phyloP scores from a whole-genome alignment of 2,888 invertebrate species.

The Agapostemon virescens region DNA sequence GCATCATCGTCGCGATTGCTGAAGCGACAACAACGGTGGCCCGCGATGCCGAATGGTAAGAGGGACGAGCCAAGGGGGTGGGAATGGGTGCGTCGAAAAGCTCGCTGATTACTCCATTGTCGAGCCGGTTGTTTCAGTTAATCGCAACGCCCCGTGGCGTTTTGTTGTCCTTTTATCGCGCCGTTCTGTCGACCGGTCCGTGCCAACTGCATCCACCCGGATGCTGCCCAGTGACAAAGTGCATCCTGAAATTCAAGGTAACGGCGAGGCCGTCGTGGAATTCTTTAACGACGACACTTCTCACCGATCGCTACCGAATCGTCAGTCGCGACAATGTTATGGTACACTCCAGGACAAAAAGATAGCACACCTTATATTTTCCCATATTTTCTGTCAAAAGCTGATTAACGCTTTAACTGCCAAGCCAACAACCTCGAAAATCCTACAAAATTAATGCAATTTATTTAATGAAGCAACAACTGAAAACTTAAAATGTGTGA shows the following conservation, averaged over 20 bases:
- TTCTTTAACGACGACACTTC: slow-evolving; percentile 17
- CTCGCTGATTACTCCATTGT: slow-evolving; percentile 78
- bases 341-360: too few relatives aligned
- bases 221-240: slow-evolving; percentile 19
- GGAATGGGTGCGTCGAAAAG: slow-evolving; percentile 69
- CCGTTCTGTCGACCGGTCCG: slow-evolving; percentile 49
- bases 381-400: too few relatives aligned
- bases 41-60: slow-evolving; percentile 60
- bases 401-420: too few relatives aligned
- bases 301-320: neutral
- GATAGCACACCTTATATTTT: too few relatives aligned
- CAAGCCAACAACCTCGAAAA: too few relatives aligned
- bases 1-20: slow-evolving; percentile 69
- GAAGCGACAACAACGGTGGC: slow-evolving; percentile 68
- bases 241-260: slow-evolving; percentile 48
- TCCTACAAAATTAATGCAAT: too few relatives aligned
- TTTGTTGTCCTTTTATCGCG: slow-evolving; percentile 72
- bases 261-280: slow-evolving; percentile 13
- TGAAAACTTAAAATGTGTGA: too few relatives aligned
- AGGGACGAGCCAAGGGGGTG: slow-evolving; percentile 40
- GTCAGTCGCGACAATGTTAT: neutral
- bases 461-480: too few relatives aligned
- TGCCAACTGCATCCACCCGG: slow-evolving; percentile 52
- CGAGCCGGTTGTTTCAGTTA: slow-evolving; percentile 76
- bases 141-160: slow-evolving; percentile 71